phyloP scores from a whole-genome alignment of 1,140 invertebrate genomes.

The Zaprionus nigranus region DNA sequence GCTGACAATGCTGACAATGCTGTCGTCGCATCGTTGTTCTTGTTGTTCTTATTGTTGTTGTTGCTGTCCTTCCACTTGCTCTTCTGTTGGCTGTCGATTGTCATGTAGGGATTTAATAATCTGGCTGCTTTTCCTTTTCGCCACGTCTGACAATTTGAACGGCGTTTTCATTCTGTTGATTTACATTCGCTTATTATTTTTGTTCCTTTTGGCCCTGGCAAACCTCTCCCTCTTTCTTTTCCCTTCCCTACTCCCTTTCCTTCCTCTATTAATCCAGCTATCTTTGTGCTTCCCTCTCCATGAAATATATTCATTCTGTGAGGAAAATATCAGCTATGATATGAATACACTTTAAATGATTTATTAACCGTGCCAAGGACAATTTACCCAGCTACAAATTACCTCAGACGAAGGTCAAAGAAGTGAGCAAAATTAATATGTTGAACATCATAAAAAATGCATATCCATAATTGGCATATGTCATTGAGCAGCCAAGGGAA shows the following conservation, averaged over 20 bases:
- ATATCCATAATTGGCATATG: slow-evolving; percentile 58
- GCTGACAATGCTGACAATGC: slow-evolving; percentile 65
- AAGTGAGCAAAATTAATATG: slow-evolving; percentile 26
- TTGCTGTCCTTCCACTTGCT: background rate
- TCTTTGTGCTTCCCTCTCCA: background rate
- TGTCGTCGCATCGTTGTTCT: slow-evolving; percentile 45
- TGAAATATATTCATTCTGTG: slow-evolving; percentile 20
- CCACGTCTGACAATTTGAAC: slow-evolving; percentile 56
- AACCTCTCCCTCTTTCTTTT: background rate
- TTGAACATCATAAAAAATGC: slow-evolving; percentile 61
- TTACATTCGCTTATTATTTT: slow-evolving; percentile 68
- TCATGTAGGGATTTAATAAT: slow-evolving; percentile 77
- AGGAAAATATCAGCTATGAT: slow-evolving; percentile 43
- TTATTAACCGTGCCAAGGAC: slow-evolving; percentile 54
- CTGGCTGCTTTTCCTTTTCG: slow-evolving; percentile 43
- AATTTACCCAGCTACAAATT: slow-evolving; percentile 27
- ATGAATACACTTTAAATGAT: slow-evolving; percentile 58
- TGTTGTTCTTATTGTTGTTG: slow-evolving; percentile 10
- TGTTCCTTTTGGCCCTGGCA: background rate
- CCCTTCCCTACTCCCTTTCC: too few species aligned
- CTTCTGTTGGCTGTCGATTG: slow-evolving; percentile 47
- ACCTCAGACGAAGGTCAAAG: slow-evolving; percentile 30
- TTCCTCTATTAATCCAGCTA: background rate
- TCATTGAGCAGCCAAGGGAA: slow-evolving; percentile 15
- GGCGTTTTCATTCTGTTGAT: slow-evolving; percentile 58